A percentile compares a stretch with the other conserved stretches of the same genome.
phyloP scores from a whole-genome alignment of 2,797 vertebrate genomes.

The Sebastes jordani region DNA sequence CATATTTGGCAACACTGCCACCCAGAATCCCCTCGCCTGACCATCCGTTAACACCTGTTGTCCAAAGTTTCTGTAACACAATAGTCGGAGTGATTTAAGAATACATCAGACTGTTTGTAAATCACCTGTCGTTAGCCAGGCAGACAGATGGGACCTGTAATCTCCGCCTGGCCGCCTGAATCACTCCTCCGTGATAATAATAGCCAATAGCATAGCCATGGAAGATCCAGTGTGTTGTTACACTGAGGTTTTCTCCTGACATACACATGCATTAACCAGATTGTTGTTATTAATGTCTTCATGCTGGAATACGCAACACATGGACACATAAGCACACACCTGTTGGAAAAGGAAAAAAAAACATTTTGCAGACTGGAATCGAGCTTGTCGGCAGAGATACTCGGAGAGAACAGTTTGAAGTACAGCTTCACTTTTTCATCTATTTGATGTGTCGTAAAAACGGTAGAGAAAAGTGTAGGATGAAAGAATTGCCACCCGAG shows the following conservation, averaged over 20 bases:
- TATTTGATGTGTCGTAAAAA: slow-evolving; percentile 49
- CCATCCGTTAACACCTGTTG: neutral
- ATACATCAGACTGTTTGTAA: slow-evolving; percentile 6
- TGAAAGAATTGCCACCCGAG: slow-evolving; percentile 63
- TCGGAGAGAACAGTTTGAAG: slow-evolving; percentile 16
- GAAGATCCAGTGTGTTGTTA: slow-evolving; percentile 6
- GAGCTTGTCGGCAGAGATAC: slow-evolving; percentile 13
- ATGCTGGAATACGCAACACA: slow-evolving; percentile 9
- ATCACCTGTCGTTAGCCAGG: neutral
- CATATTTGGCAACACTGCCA: neutral
- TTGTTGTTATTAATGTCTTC: slow-evolving; percentile 1
- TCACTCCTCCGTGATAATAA: slow-evolving; percentile 44
- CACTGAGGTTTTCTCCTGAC: neutral
- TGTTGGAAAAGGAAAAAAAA: neutral
- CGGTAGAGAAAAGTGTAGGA: slow-evolving; percentile 40
- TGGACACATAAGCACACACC: neutral
- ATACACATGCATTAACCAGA: neutral
- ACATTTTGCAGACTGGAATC: slow-evolving; percentile 38
- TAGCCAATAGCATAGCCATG: slow-evolving; percentile 4
- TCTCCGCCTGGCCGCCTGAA: slow-evolving; percentile 35
- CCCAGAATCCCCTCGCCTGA: neutral
- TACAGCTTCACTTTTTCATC: slow-evolving; percentile 25
- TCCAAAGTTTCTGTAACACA: neutral
- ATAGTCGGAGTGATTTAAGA: slow-evolving; percentile 1
- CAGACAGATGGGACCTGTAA: slow-evolving; percentile 32